phyloP scores from a whole-genome alignment of 2,113 vertebrate species.

The Trinectes maculatus region DNA sequence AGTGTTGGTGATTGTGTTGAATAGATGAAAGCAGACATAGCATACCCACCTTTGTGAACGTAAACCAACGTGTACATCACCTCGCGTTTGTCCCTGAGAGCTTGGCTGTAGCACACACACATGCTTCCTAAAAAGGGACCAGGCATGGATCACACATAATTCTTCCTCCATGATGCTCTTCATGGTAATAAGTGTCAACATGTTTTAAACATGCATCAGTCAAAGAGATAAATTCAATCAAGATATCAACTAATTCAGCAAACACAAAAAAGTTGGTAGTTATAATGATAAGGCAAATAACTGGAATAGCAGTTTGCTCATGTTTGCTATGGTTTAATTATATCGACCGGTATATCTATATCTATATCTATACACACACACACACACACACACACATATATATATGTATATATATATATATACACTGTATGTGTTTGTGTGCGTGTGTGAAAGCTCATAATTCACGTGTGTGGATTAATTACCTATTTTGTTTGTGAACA shows the following conservation, averaged over 20 bases:
- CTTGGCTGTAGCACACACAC: slow-evolving; percentile 88
- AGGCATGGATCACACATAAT: slow-evolving; percentile 3
- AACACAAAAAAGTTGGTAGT: too few relatives aligned
- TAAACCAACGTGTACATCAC: slow-evolving; percentile 86
- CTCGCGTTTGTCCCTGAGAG: slow-evolving; percentile 73
- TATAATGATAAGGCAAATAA: too few relatives aligned
- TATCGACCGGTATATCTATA: too few relatives aligned
- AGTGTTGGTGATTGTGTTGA: too few relatives aligned
- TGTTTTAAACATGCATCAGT: too few relatives aligned
- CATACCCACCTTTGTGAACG: slow-evolving; percentile 87
- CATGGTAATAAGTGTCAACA: not conserved
- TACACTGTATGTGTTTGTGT: too few relatives aligned
- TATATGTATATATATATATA: too few relatives aligned
- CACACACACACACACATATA: too few relatives aligned
- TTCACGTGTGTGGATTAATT: slow-evolving; percentile 35
- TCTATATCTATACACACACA: too few relatives aligned
- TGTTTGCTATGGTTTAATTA: too few relatives aligned
- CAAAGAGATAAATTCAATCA: slow-evolving; percentile 1
- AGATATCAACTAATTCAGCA: not conserved
- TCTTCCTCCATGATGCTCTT: not conserved
- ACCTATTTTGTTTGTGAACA: slow-evolving; percentile 91
- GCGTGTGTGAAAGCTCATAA: too few relatives aligned
- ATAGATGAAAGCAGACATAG: not conserved
- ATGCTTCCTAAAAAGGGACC: slow-evolving; percentile 84
- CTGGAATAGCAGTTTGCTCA: too few relatives aligned